These are phyloP conservation scores for Pantelozetes paolii DNA, from an alignment of 2,888 invertebrate species.

Conservation along the genomic window DNA sequence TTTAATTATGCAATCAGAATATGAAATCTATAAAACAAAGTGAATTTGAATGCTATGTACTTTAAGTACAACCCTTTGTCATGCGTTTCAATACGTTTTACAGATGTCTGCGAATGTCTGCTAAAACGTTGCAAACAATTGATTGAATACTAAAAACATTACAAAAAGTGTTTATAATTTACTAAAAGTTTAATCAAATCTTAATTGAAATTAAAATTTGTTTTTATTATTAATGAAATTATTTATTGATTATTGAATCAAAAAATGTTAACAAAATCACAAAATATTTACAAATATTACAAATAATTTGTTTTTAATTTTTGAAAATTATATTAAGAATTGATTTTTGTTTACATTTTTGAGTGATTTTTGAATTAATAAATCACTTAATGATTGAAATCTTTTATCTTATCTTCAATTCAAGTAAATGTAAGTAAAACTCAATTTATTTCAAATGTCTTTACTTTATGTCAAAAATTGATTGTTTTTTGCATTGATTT, in stretches of 20 bases:
- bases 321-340: no score
- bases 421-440: not conserved
- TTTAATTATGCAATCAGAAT: no score
- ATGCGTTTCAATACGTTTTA: conserved; percentile 6
- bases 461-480: not conserved
- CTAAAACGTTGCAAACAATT: conserved; percentile 23
- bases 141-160: not conserved
- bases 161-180: not conserved
- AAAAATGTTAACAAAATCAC: no score
- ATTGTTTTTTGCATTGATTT: not conserved
- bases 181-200: not conserved
- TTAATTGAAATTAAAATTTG: not conserved
- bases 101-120: conserved; percentile 30
- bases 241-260: no score
- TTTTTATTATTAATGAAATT: no score
- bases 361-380: no score
- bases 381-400: not conserved
- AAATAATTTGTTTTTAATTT: no score
- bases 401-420: not conserved
- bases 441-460: not conserved
- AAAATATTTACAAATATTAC: no score
- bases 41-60: no score
- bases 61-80: no score
- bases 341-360: no score
- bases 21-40: no score